A percentile compares a stretch with the other conserved stretches of the same genome.
Conservation (phyloP, 2,797 vertebrate genomes). For the Rhinoraja longicauda region DNA sequence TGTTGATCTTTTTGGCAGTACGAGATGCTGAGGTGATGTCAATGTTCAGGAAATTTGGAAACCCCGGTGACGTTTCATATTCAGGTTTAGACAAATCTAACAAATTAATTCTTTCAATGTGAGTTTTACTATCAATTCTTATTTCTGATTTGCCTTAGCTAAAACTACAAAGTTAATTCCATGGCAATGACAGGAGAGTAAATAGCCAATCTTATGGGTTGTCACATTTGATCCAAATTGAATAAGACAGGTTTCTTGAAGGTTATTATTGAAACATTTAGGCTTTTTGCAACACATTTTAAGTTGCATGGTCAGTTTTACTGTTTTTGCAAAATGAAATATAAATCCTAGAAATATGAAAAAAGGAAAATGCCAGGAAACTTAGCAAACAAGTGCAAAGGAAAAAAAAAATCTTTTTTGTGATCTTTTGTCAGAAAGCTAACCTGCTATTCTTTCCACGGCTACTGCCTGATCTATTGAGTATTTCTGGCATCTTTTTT, state of each 20-base stretch:
- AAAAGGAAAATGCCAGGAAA: too few relatives aligned
- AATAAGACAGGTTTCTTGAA: not conserved
- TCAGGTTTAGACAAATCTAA: not conserved
- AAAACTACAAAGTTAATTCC: not conserved
- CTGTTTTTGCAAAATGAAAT: not conserved
- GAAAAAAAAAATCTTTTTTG: too few relatives aligned
- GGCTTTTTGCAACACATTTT: not conserved
- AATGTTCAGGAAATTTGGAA: not conserved
- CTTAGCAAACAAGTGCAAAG: too few relatives aligned
- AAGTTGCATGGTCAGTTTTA: not conserved
- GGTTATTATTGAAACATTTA: not conserved
- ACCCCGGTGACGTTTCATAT: not conserved
- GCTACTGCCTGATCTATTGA: too few relatives aligned
- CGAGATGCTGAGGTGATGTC: not conserved
- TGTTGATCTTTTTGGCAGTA: not conserved
- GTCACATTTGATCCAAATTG: not conserved
- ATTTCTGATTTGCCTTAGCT: not conserved
- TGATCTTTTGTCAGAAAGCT: too few relatives aligned
- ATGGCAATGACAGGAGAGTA: not conserved
- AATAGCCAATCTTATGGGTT: not conserved
- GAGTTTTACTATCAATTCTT: not conserved
- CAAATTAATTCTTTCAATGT: not conserved
- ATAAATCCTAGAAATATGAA: too few relatives aligned
- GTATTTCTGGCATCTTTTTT: too few relatives aligned
- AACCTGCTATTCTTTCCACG: not conserved